Conservation (phyloP, 1,140 invertebrate species). For the Rhynchophorus ferrugineus region DNA sequence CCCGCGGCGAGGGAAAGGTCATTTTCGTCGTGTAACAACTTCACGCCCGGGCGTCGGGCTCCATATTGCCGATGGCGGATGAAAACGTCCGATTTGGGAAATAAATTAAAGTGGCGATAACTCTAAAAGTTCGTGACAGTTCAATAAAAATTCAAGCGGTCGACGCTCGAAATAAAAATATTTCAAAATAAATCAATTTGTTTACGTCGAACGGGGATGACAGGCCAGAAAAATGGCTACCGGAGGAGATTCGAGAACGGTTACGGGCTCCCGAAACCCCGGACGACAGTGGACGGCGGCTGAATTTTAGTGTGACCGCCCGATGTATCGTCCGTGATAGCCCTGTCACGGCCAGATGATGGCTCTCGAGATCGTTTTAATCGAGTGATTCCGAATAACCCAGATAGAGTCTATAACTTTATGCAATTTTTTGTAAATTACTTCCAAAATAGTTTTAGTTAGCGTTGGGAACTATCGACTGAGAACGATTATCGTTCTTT, state of each 20-base stretch:
- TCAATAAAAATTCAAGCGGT: slow-evolving; percentile 22
- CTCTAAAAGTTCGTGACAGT: slow-evolving; percentile 21
- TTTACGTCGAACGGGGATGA: slow-evolving; percentile 19
- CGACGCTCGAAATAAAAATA: slow-evolving; percentile 15
- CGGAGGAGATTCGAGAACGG: slow-evolving; percentile 8
- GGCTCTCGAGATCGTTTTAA: too few species aligned
- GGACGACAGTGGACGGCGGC: not conserved
- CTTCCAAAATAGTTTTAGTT: too few species aligned
- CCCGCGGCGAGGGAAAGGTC: too few species aligned
- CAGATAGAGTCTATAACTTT: too few species aligned
- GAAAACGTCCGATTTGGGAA: slow-evolving; percentile 9
- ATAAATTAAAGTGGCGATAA: slow-evolving; percentile 22
- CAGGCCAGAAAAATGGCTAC: slow-evolving; percentile 12
- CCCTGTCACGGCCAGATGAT: too few species aligned
- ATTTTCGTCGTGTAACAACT: not conserved
- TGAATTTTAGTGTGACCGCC: too few species aligned
- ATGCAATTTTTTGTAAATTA: too few species aligned
- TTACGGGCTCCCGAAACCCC: too few species aligned
- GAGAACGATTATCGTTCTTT: too few species aligned
- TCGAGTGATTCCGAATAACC: too few species aligned
- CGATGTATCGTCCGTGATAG: too few species aligned
- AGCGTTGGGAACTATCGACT: too few species aligned
- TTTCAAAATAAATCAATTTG: slow-evolving; percentile 22
- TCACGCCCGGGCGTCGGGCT: not conserved
- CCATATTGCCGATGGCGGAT: slow-evolving; percentile 9